Base-by-base conservation (phyloP, 2,113 vertebrate species). In the Sylvietta virens region DNA sequence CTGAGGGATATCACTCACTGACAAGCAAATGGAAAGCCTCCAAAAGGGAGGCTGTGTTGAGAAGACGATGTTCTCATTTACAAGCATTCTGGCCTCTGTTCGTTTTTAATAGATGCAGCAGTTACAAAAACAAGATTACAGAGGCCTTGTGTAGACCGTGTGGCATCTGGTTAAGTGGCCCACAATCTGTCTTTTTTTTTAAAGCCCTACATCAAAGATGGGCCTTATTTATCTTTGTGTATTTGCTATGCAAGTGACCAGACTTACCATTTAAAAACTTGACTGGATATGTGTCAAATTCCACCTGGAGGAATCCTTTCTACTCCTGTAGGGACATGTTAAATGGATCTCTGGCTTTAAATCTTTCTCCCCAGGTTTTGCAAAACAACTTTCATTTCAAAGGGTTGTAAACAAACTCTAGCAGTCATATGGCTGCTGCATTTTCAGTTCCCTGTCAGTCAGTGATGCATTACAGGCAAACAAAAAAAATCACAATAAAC, bases 101-200 rank as follows among this genome's bases (percentile, higher is more conserved):
- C 21, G 0, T 89, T 90, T 94, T 93, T 88, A 95, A 92, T 74
- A 84, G 86, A 93, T 72, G 90, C 72, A 93, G 89, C 60, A 81
- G 54, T 95, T 96, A 94, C 61, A 90, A 91, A 95, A 97, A 96
- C 78, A 96, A 94, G 85, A 95, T 94, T 90, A 94, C 48, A 78
- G 71, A 62, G 74, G 88, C 77, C 47, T 54, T 74, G 39, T 9
- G 4, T 95, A 96, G 92, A 95, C 86, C 72, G 45, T 76, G 56
- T 82, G 70, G 93, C 95, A 94, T 94, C 88, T 93, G 88, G 60
- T 90, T 96, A 85, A 78, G 85, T 87, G 94, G 65, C 65, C 82
- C 79, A 84, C 85, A 93, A 62, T 91, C 91, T 96, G 78, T 73
- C 74, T 80, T 60, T 71, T 39, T 33, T 73, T 72, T 81, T 40